Evolutionary conservation across 2,113 vertebrate species (phyloP), one percentile per base, ranked within the genome.

Genomic region (Pithys albifrons): DNA sequence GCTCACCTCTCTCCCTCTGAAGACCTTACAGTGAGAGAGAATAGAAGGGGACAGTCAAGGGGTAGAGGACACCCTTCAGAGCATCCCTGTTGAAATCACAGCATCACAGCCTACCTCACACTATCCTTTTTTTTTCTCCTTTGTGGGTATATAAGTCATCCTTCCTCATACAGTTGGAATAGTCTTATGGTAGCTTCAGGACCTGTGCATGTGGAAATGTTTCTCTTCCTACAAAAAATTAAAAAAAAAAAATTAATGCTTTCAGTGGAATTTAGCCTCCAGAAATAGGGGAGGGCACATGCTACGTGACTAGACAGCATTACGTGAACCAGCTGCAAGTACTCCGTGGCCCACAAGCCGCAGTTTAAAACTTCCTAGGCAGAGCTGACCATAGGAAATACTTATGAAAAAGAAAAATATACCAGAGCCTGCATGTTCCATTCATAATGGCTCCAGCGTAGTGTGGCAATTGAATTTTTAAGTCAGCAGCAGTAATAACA

Each of bases 351-450:
- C 64, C 77, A 72, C 39, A 95, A 84, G 70, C 84, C 18, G 1
- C 88, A 86, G 57, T n/a, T 91, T 69, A 45, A 88, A 89, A 87
- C 65, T 55, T 33, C 69, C 88, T 92, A 59, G 46, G 73, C 49
- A 49, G 52, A 81, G 20, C 45, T 94, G 86, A 85, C 74, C 74
- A 43, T 71, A 93, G 55, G 41, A 96, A 97, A 95, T 80, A 64
- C 55, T 84, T 46, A 55, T 27, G 45, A 52, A 70, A 84, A 89
- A 92, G 43, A 91, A 85, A 96, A 91, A 88, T 69, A 81, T 35
- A 87, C 62, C 27, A 62, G 67, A 80, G 11, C 23, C n/a, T 96
- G 45, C 43, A 13, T 73, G 41, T 19, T 81, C 52, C 61, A 7
- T 91, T 86, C 76, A 65, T 39, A 77, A 54, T 61, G 62, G 17